Conservation (phyloP, 2,113 vertebrate genomes). For the Chaetodon auriga region DNA sequence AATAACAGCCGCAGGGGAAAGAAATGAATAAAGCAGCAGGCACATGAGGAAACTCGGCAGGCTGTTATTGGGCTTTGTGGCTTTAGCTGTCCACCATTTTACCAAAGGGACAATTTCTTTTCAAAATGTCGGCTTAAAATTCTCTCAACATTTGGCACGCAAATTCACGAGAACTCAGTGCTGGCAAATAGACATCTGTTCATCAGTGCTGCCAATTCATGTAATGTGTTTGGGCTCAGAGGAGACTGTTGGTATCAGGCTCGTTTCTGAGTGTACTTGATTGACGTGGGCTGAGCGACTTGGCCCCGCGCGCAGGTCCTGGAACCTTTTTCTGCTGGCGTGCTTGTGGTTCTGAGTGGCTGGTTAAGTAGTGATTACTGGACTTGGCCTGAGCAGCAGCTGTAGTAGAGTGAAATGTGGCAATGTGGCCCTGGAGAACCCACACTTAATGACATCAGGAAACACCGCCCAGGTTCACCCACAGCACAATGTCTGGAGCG, state of each 20-base stretch:
- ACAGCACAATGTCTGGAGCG: constrained; percentile 51
- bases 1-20: constrained; percentile 45
- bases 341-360: constrained; percentile 59
- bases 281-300: constrained; percentile 43
- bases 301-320: constrained; percentile 29
- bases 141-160: constrained; percentile 43
- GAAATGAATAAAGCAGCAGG: constrained; percentile 61
- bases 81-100: constrained; percentile 66
- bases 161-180: constrained; percentile 29
- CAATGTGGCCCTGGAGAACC: constrained; percentile 65
- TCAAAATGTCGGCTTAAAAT: constrained; percentile 60
- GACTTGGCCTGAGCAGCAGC: constrained; percentile 61
- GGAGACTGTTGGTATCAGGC: constrained; percentile 38
- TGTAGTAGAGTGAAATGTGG: constrained; percentile 66
- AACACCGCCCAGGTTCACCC: constrained; percentile 72
- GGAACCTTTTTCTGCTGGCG: constrained; percentile 49
- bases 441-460: constrained; percentile 72
- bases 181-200: constrained; percentile 53
- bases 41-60: constrained; percentile 34
- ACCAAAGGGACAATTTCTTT: constrained; percentile 50
- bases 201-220: constrained; percentile 21
- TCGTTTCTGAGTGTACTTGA: constrained; percentile 56
- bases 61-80: constrained; percentile 53
- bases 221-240: constrained; percentile 39
- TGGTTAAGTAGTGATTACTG: constrained; percentile 75